Evolutionary conservation across 2,797 vertebrate species (phyloP), one percentile per base, ranked within the genome.

Genomic region (Girardinus metallicus): DNA sequence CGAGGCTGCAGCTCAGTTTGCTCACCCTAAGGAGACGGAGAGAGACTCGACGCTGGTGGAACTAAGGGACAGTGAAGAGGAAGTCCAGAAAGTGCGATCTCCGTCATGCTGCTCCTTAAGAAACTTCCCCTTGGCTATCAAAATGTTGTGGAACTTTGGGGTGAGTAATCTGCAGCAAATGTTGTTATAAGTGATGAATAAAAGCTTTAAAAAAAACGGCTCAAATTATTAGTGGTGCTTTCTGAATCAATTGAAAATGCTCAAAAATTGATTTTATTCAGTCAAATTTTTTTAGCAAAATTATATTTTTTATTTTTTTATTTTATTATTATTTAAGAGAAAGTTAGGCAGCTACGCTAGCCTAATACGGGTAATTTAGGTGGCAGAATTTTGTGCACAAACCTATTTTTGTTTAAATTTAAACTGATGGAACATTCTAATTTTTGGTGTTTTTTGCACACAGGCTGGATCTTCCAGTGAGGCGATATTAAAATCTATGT

Each of bases 121-220:
- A 76, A 88, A 71, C 68, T 98, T 96, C 77, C 97, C 98, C 0
- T 87, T 98, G 44, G 98, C 98, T 1, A 93, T 99, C 92, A 98
- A 99, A 92, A 98, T 99, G 97, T 96, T 99, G 97, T 99, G 98
- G 98, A 99, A 99, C 91, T 96, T 99, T 43, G 97, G 97, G 95
- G 98, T 99, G 83, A 85, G 97, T 83, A 53, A 53, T 80, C 11
- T 8, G 23, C 0, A 5, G 4, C 21, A 29, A 26, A 53, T 53
- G 15, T 3, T 79, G 73, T 75, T 34, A 9, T 13, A 3, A 26
- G 11, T 60, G 23, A 34, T 31, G 11, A 49, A 76, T 39, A 44
- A 44, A 36, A 55, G 29, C 2, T 26, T 18, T 1, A 4, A 11
- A 60, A 36, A 31, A 46, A 47, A 11, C 26, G 1, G 13, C 21